Evolutionary conservation across 2,113 vertebrate genomes (phyloP).

Genomic region (Phyllostomus hastatus): DNA sequence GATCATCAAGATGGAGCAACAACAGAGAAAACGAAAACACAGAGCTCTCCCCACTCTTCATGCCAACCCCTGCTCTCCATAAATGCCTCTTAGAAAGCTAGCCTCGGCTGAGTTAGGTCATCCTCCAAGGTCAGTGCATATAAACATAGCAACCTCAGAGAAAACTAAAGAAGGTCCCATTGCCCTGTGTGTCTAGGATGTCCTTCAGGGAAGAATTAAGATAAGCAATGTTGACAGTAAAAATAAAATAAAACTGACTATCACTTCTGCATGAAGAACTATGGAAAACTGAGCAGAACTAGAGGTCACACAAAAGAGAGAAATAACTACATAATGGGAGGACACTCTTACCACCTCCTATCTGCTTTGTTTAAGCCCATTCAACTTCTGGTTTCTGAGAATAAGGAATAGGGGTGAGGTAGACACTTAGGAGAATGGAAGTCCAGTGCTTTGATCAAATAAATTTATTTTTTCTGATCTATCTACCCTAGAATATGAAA

Average conservation of each 20-base stretch:
- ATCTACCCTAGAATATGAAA: background rate
- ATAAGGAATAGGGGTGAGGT: background rate
- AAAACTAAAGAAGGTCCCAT: background rate
- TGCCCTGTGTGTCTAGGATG: background rate
- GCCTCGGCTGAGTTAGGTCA: background rate
- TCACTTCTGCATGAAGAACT: background rate
- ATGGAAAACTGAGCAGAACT: background rate
- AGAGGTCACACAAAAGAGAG: background rate
- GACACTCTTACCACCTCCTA: background rate
- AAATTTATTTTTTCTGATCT: background rate
- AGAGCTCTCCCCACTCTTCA: background rate
- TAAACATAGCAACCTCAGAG: background rate
- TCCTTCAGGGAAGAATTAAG: background rate
- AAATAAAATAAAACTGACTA: background rate
- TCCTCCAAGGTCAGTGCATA: background rate
- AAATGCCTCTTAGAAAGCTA: background rate
- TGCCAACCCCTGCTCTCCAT: background rate
- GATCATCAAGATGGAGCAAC: background rate
- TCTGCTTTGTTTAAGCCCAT: background rate
- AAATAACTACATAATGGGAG: background rate
- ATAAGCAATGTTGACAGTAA: background rate
- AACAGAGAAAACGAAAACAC: background rate
- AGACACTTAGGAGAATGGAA: background rate
- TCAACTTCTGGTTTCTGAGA: background rate
- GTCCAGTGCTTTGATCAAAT: background rate